Conservation (phyloP, 2,888 invertebrate species). For the Sinelater perroti region DNA sequence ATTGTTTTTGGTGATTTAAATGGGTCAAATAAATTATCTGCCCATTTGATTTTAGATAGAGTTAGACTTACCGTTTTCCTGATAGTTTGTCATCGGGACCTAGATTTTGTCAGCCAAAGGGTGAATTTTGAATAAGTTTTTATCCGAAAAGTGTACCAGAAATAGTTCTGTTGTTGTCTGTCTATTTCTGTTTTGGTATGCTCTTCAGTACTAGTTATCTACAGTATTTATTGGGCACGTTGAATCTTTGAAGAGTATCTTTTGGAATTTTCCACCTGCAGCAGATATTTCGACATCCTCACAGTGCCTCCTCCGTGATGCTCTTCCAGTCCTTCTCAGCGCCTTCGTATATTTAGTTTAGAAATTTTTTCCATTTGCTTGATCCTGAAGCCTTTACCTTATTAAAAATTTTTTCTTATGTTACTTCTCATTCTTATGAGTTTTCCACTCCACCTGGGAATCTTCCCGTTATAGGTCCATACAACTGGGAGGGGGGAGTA, state of each 20-base stretch:
- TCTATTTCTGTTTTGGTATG: background rate
- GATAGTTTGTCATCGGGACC: background rate
- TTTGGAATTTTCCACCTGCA: background rate
- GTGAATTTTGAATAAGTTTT: background rate
- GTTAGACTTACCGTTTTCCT: background rate
- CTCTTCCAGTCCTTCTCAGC: background rate
- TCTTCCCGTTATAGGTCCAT: no score
- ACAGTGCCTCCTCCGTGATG: background rate
- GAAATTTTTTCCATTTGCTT: background rate
- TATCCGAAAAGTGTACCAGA: conserved; percentile 2
- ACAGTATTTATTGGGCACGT: background rate
- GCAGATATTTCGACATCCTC: background rate
- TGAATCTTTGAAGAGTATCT: background rate
- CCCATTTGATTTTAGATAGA: no score
- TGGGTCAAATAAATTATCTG: no score
- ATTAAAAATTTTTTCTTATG: background rate
- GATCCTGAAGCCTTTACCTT: background rate
- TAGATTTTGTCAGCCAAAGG: no score
- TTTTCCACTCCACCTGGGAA: no score
- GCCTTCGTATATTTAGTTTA: conserved; percentile 1
- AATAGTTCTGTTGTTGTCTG: background rate
- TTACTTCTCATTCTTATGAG: no score
- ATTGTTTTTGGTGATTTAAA: no score
- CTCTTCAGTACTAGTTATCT: background rate
- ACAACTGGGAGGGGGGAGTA: no score